A percentile compares a stretch with the other conserved stretches of the same genome.
Evolutionary conservation across 2,888 invertebrate genomes (phyloP).

Genomic region (Hylaea fasciaria): DNA sequence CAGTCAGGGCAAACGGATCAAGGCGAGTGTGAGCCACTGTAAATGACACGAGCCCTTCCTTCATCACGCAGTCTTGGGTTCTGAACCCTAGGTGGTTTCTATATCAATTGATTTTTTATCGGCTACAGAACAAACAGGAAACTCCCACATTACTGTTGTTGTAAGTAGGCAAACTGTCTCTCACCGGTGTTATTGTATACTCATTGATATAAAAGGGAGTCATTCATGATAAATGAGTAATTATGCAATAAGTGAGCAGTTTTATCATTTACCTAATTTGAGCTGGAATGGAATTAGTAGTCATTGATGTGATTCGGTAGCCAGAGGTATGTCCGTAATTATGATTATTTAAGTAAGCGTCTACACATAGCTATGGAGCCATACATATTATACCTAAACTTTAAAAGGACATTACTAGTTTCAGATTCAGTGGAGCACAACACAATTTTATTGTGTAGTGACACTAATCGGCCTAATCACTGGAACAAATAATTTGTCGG

Average conservation of each 20-base stretch:
- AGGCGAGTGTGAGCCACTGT: conserved; percentile 61
- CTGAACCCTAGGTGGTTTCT: conserved; percentile 35
- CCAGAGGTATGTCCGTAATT: too few species aligned
- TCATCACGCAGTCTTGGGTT: conserved; percentile 49
- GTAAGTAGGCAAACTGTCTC: conserved; percentile 12
- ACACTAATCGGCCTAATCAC: not conserved
- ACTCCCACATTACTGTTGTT: conserved; percentile 13
- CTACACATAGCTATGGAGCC: too few species aligned
- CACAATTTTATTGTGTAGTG: not conserved
- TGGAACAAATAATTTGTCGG: conserved; percentile 2
- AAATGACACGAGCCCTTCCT: conserved; percentile 48
- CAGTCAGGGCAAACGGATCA: conserved; percentile 67
- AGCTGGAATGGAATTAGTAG: too few species aligned
- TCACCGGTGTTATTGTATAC: not conserved
- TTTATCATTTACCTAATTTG: too few species aligned
- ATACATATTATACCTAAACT: too few species aligned
- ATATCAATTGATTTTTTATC: conserved; percentile 33
- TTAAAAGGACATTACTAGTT: too few species aligned
- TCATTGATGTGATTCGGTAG: too few species aligned
- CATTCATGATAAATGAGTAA: too few species aligned
- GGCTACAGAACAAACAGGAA: conserved; percentile 24
- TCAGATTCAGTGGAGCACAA: not conserved
- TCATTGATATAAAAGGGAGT: not conserved
- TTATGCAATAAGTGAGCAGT: too few species aligned
- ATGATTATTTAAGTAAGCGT: not conserved